phyloP scores from a whole-genome alignment of 1,140 invertebrate genomes.

The Argopecten irradians region DNA sequence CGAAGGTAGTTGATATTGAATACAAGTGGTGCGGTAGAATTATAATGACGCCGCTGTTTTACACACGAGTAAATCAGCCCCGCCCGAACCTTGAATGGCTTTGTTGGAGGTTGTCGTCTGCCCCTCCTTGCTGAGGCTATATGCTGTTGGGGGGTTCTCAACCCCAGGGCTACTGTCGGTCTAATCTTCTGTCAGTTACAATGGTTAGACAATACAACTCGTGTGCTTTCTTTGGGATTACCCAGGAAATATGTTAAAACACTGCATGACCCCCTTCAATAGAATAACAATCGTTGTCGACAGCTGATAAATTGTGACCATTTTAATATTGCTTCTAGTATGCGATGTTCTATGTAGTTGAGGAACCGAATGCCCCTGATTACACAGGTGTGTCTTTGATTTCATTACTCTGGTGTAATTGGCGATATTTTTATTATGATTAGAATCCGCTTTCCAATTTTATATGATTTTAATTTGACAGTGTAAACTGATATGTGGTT shows the following conservation, averaged over 20 bases:
- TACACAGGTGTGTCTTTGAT: no score
- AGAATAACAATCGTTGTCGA: not conserved
- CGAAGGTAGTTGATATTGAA: not conserved
- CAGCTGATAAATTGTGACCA: not conserved
- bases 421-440: no score
- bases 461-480: no score
- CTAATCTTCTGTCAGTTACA: not conserved
- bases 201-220: not conserved
- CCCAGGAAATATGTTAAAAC: not conserved
- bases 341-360: no score
- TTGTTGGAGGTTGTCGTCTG: not conserved
- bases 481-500: no score
- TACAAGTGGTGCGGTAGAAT: not conserved
- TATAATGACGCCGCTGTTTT: conserved; percentile 21
- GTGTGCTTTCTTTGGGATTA: not conserved
- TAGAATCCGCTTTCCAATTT: no score
- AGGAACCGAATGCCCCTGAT: no score
- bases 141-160: not conserved
- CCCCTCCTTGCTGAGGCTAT: not conserved
- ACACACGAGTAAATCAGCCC: not conserved
- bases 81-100: not conserved
- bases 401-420: no score
- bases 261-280: not conserved
- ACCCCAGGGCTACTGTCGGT: not conserved
- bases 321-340: no score